Base-by-base conservation (phyloP, 2,113 vertebrate species). In the Myrmophylax atrothorax region DNA sequence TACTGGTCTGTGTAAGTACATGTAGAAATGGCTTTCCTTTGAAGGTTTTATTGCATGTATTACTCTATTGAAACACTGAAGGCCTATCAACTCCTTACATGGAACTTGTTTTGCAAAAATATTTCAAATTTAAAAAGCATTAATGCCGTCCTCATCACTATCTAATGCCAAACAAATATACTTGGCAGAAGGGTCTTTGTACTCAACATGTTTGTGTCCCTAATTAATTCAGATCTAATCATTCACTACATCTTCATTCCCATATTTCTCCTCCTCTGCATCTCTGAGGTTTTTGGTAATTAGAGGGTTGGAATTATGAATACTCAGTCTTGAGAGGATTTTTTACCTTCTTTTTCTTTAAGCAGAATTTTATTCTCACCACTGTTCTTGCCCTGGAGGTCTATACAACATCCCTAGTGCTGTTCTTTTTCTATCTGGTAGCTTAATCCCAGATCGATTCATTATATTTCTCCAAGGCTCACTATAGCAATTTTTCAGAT, bases 371-470 rank as follows among this genome's bases (percentile, higher is more conserved):
- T 96, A 94, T 92, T 94, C 84, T 95, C 76, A 82, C 83, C 77
- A 94, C 84, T 91, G 26, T 90, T 93, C 74, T 92, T 96, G 91
- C 93, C 82, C 88, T 83, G 52, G 77, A 95, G 93, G 74, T 91
- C 84, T 74, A 35, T 68, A 62, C 33, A 76, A 80, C 37, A 35
- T 94, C 92, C 84, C 84, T 63, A 66, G 80, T 96, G 93, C 55
- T 89, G 64, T 77, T 55, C 76, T 69, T 93, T 81, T 89, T 83
- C 73, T 94, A 37, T 76, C 58, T 87, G 76, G 83, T 59, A 94
- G 44, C 40, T 90, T 96, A 97, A 95, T 97, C 93, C 96, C 95
- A 95, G 87, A 95, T 87, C 92, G 94, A 93, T 94, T 97, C 80
- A 86, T 97, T 97, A 81, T 87, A 89, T 92, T 95, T 96, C 95